phyloP scores from a whole-genome alignment of 2,888 invertebrate genomes.

The Ophion obscuratus region DNA sequence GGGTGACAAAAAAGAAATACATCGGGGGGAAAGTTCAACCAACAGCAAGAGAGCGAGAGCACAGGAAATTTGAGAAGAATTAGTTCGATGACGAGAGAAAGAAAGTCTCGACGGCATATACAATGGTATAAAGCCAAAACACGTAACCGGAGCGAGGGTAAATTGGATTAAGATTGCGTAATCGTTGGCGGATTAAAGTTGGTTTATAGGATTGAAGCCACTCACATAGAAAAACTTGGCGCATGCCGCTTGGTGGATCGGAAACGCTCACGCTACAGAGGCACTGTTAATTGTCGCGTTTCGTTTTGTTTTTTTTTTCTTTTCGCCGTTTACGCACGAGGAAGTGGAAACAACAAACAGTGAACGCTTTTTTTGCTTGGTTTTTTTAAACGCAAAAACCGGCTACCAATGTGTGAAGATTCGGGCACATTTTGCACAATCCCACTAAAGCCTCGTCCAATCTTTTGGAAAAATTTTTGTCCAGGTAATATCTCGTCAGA shows the following conservation, averaged over 20 bases:
- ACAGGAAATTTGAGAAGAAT: not conserved
- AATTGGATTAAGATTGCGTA: constrained; percentile 46
- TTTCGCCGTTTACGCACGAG: constrained; percentile 63
- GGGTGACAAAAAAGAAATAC: constrained; percentile 7
- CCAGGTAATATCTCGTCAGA: constrained; percentile 88
- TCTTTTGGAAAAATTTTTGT: constrained; percentile 89
- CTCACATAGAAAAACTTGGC: constrained; percentile 63
- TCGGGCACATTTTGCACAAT: constrained; percentile 88
- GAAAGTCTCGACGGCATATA: not conserved
- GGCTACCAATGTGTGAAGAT: constrained; percentile 88
- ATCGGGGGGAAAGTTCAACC: not conserved
- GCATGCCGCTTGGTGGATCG: constrained; percentile 56
- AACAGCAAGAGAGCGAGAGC: constrained; percentile 12
- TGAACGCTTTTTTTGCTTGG: constrained; percentile 43
- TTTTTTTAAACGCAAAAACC: constrained; percentile 72
- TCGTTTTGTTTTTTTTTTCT: constrained; percentile 18
- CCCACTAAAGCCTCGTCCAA: constrained; percentile 89
- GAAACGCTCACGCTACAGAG: constrained; percentile 23
- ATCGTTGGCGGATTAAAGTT: constrained; percentile 38
- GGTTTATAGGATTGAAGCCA: constrained; percentile 55
- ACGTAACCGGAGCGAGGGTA: constrained; percentile 4
- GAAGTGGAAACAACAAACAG: constrained; percentile 66
- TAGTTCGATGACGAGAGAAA: constrained; percentile 1
- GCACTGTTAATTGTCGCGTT: constrained; percentile 44
- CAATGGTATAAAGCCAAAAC: constrained; percentile 13